These are phyloP conservation scores for Schlechtendalia chinensis DNA, from an alignment of 1,140 invertebrate genomes.

Conservation along the genomic window DNA sequence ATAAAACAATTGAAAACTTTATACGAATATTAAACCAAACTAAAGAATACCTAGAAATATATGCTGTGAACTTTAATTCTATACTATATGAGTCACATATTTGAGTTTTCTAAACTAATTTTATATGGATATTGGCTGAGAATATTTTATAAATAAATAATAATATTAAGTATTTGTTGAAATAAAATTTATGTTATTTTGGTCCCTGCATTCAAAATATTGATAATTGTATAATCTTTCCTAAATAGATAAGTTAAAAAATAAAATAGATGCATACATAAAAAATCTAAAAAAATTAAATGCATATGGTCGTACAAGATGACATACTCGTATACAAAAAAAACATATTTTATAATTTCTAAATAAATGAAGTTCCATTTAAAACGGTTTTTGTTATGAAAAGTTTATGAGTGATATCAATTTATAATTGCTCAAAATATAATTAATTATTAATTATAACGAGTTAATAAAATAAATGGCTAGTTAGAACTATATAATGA, in stretches of 20 bases:
- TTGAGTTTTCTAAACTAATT: neutral
- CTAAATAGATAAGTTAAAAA: neutral
- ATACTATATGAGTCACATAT: neutral
- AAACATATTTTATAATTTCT: neutral
- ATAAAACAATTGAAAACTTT: too few species aligned
- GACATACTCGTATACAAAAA: neutral
- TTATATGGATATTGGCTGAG: constrained; percentile 4
- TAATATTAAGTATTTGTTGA: neutral
- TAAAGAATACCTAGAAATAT: too few species aligned
- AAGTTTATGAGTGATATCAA: too few species aligned
- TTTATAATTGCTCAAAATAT: too few species aligned
- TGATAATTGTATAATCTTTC: neutral
- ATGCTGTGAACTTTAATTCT: too few species aligned
- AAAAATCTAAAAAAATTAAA: neutral
- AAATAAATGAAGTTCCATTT: neutral
- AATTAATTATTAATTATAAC: too few species aligned
- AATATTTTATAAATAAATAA: neutral
- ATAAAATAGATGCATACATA: neutral
- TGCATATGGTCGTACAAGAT: neutral
- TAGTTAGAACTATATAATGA: too few species aligned
- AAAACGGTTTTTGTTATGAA: neutral
- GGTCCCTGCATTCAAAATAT: constrained; percentile 12
- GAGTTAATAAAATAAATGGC: too few species aligned
- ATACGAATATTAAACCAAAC: too few species aligned
- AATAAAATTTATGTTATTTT: constrained; percentile 4